Base-by-base conservation (phyloP, 2,797 vertebrate genomes). In the Tolypeutes matacus region DNA sequence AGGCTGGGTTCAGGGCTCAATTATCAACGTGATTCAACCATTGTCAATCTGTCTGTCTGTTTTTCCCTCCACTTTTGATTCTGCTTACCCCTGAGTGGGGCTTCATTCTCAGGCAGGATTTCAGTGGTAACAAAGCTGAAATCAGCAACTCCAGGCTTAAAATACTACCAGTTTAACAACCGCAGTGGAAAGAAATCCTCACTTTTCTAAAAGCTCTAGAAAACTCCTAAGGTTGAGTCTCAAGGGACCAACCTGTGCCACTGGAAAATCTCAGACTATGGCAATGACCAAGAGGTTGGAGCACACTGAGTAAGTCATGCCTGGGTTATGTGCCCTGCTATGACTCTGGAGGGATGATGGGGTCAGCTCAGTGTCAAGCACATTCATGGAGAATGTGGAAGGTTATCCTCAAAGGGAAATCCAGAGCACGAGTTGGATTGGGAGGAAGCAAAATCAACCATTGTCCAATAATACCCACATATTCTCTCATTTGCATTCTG, bases 221-320 rank as follows among this genome's bases (percentile, higher is more conserved):
- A 65, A 62, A 76, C 69, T 75, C 9, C 49, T 77, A 0, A n/a
- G 34, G 46, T 34, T 87, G 34, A 58, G 2, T 70, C 67, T 83
- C 25, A 46, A 8, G 75, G 23, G 12, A 56, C 12, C 10, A 77
- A 18, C 87, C 25, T 81, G 49, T 83, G 15, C 56, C 21, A 53
- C 25, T 3, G 53, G 12, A 77, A 18, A 76, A 29, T 23, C 11
- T 21, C 21, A 49, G 20, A 36, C n/a, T 12, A 31, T n/a, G 14
- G 25, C 3, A 69, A 3, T 60, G 10, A 69, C 21, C 7, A 72
- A 12, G 8, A 18, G 1, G 14, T 29, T 78, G 10, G 10, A 18
- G 56, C 39, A 8, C 0, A 23, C 15, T 8, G 4, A 21, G 11
- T 23, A 11, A 11, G 3, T 1, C 10, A 15, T 13, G 13, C 9